phyloP scores from a whole-genome alignment of 2,797 vertebrate genomes.

The Rhabdophis nuchalis region DNA sequence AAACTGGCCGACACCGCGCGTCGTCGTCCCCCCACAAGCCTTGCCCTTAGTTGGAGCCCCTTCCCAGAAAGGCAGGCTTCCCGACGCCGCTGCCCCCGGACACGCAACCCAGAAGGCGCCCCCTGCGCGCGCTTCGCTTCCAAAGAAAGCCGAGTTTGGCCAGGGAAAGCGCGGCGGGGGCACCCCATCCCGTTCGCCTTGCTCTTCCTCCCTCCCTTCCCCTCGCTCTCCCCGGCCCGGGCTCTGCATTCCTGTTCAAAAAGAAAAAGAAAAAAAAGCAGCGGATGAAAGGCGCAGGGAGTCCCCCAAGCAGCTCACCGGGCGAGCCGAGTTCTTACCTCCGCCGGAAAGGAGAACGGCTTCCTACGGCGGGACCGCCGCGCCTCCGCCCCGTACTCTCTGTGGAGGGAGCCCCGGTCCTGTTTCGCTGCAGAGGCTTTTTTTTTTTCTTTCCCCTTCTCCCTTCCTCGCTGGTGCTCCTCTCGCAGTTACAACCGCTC shows the following conservation, averaged over 20 bases:
- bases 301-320: too few species aligned
- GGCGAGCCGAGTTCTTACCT: background rate
- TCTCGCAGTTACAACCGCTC: background rate
- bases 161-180: background rate
- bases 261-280: background rate
- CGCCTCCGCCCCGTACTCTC: background rate
- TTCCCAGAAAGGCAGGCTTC: background rate
- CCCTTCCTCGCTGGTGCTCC: background rate
- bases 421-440: too few species aligned
- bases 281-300: background rate
- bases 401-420: background rate
- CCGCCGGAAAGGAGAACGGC: background rate
- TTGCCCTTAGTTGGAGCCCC: background rate
- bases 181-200: background rate
- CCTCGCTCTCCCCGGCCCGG: background rate
- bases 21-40: background rate
- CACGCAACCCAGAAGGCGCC: background rate
- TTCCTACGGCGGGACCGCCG: background rate
- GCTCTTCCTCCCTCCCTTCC: background rate
- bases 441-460: background rate
- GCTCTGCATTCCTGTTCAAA: background rate
- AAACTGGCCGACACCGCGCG: background rate
- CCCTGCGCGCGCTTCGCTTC: background rate
- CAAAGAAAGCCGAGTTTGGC: background rate
- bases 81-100: background rate